Percentiles rank a stretch among this genome's conserved stretches.
Conservation (phyloP, 1,140 invertebrate genomes). For the Calephelis virginiensis region DNA sequence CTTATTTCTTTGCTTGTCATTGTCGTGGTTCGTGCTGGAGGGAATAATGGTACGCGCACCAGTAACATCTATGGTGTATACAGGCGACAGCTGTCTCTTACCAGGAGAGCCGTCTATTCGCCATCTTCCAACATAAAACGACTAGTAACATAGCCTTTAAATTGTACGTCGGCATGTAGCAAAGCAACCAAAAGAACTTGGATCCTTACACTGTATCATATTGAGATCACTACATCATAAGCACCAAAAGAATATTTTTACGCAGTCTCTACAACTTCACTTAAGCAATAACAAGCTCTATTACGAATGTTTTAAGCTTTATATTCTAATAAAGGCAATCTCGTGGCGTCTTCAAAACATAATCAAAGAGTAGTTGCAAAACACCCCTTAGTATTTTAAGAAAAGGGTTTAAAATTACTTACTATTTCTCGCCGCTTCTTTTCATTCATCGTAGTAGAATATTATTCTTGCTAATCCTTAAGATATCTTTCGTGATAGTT, state of each 20-base stretch:
- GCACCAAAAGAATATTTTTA: conserved; percentile 16
- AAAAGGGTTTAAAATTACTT: not conserved
- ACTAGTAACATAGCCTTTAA: not conserved
- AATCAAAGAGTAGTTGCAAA: not conserved
- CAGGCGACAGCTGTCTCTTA: too few species aligned
- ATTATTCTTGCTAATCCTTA: conserved; percentile 13
- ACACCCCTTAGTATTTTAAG: not conserved
- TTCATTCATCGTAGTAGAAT: conserved; percentile 3
- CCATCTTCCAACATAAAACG: not conserved
- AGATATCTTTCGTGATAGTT: conserved; percentile 12
- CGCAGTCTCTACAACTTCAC: not conserved
- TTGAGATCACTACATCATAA: conserved; percentile 15
- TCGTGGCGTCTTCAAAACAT: not conserved
- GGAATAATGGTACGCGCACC: too few species aligned
- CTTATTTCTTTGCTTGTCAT: too few species aligned
- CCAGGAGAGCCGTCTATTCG: too few species aligned
- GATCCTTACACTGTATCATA: conserved; percentile 14
- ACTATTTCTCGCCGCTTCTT: not conserved
- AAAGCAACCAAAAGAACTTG: conserved; percentile 11
- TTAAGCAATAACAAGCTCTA: conserved; percentile 5
- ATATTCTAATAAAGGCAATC: not conserved
- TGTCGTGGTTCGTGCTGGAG: too few species aligned
- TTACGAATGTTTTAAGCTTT: not conserved
- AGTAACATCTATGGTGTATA: too few species aligned
- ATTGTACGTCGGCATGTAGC: conserved; percentile 10